Percentiles rank a stretch among this genome's conserved stretches.
phyloP scores from a whole-genome alignment of 2,888 invertebrate genomes.

The Drosophila nr. fundita region DNA sequence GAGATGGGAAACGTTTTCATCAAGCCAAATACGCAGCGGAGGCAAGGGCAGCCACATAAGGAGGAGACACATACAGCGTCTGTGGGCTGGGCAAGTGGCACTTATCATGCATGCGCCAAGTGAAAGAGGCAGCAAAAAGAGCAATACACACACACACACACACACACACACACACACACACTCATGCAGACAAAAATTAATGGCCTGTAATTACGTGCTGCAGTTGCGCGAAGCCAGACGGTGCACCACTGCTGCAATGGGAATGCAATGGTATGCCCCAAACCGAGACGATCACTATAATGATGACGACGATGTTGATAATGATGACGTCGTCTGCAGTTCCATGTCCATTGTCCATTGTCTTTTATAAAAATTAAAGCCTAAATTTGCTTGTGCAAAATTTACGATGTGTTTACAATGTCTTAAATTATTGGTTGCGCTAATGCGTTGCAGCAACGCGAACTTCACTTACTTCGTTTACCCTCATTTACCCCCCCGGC shows the following conservation, averaged over 20 bases:
- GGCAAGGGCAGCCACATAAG: slow-evolving; percentile 6
- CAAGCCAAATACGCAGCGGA: slow-evolving; percentile 39
- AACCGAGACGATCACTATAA: slow-evolving; percentile 33
- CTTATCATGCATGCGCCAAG: slow-evolving; percentile 73
- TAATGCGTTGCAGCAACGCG: slow-evolving; percentile 75
- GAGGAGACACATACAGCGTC: slow-evolving; percentile 21
- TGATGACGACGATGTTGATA: background rate
- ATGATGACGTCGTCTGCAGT: slow-evolving; percentile 4
- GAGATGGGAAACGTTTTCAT: slow-evolving; percentile 63
- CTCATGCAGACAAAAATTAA: slow-evolving; percentile 53
- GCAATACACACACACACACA: slow-evolving; percentile 22
- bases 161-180: slow-evolving; percentile 7
- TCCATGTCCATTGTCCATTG: slow-evolving; percentile 41
- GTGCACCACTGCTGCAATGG: slow-evolving; percentile 14
- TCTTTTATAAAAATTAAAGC: slow-evolving; percentile 68
- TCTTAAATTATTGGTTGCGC: slow-evolving; percentile 78
- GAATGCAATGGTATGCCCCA: slow-evolving; percentile 35
- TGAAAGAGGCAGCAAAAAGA: slow-evolving; percentile 51
- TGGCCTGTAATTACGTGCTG: slow-evolving; percentile 73
- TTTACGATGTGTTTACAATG: slow-evolving; percentile 83
- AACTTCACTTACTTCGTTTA: slow-evolving; percentile 54
- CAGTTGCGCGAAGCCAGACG: slow-evolving; percentile 33
- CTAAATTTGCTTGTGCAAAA: slow-evolving; percentile 76
- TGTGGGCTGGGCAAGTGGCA: slow-evolving; percentile 68
- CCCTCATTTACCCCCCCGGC: too few relatives aligned